Base-by-base conservation (phyloP, 2,888 invertebrate genomes). In the Hofmannophila pseudospretella region DNA sequence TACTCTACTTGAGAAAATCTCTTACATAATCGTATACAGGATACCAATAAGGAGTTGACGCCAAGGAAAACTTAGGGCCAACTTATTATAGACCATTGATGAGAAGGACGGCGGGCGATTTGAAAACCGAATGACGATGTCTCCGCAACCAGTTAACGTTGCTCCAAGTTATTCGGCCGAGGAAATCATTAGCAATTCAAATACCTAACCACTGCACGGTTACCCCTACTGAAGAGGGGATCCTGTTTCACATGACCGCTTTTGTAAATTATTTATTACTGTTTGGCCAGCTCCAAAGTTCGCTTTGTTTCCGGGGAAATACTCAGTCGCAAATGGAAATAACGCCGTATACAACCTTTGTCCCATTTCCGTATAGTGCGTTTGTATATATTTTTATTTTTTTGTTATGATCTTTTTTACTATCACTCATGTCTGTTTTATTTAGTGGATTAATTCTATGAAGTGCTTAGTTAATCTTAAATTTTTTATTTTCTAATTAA, bases 181-280 rank as follows among this genome's bases (percentile, higher is more conserved):
- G n/a, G 63, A 68, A 63, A 64, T 75, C 71, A 82, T 81, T 80
- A 82, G 77, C 79, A 80, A 80, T 79, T 78, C 79, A 80, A 80
- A 82, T 80, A 77, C 65, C 67, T 71, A 74, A 73, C 77, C 68
- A 69, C 65, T 71, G 70, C 72, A 64, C 69, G 67, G 67, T 59
- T 62, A 58, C 65, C 59, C 47, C 67, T 55, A 51, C 63, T 55
- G 64, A 67, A 67, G 63, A 67, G 68, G 61, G 68, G 63, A 69
- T 70, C 61, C 73, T 71, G 75, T 77, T 75, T 72, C 77, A 77
- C 78, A 77, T 77, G 76, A 72, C 70, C 68, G 78, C 79, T 62
- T 78, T 77, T 76, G 75, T 79, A 77, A 79, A 77, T 81, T 80
- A 80, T 79, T 80, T 80, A 80, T 80, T 76, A 70, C 72, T 74